These are phyloP conservation scores for Elegia similella DNA, from an alignment of 2,888 invertebrate species.

Conservation along the genomic window DNA sequence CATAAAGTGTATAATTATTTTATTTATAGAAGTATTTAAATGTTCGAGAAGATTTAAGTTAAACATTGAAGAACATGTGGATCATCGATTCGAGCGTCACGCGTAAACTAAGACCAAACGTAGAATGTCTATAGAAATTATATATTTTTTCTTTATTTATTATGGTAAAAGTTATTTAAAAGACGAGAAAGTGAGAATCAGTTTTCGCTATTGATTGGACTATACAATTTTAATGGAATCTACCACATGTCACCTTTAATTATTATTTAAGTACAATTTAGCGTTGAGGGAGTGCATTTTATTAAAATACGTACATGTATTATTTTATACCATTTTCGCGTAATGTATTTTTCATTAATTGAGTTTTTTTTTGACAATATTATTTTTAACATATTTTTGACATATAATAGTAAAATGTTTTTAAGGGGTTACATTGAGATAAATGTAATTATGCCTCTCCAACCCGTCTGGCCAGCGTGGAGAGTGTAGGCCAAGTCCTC, in stretches of 20 bases:
- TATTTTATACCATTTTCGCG: conserved; percentile 1
- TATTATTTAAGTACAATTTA: conserved; percentile 36
- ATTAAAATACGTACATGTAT: conserved; percentile 8
- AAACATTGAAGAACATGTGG: conserved; percentile 14
- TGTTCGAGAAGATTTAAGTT: conserved; percentile 15
- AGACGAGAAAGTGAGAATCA: conserved; percentile 50
- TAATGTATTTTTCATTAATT: conserved; percentile 5
- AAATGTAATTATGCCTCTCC: no score
- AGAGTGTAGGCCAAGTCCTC: no score
- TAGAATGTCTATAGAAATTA: conserved; percentile 23
- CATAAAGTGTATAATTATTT: not conserved
- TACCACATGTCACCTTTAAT: conserved; percentile 27
- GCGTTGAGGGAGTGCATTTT: conserved; percentile 19
- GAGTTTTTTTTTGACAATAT: no score
- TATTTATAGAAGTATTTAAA: not conserved
- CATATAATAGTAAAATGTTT: no score
- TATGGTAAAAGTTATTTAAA: conserved; percentile 37
- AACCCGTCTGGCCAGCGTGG: no score
- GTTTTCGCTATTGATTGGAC: conserved; percentile 29
- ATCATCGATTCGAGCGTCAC: conserved; percentile 1
- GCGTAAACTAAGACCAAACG: conserved; percentile 24
- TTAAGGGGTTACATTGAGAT: no score
- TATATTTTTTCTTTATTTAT: conserved; percentile 24
- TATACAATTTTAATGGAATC: conserved; percentile 25
- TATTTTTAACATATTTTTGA: no score